Base-by-base conservation (phyloP, 2,113 vertebrate species). In the Colaptes auratus region DNA sequence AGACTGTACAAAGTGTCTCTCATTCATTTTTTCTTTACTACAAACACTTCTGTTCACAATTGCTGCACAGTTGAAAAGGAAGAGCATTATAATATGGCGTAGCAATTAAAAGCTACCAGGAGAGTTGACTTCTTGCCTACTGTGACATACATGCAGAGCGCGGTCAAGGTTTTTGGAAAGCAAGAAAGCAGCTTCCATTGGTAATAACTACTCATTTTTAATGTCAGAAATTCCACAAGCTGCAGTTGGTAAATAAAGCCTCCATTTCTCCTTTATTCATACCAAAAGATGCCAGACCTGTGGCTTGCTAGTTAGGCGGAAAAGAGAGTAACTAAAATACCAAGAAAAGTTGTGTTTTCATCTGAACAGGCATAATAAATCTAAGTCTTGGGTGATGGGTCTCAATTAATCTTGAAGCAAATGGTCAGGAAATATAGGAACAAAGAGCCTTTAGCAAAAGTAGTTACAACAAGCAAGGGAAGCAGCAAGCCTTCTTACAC, bases 61-160 rank as follows among this genome's bases (percentile, higher is more conserved):
- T 75, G 63, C 55, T 82, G n/a, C 44, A 58, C 7, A 79, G 63
- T 7, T 87, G 27, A 76, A 55, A 36, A 77, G 31, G n/a, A 70
- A 42, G 42, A 33, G 5, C 39, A 46, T 44, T 46, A 28, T 8
- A 15, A 8, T 27, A 6, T 63, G 67, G 5, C 0, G 1, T 12
- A 65, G 78, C 63, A 92, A 89, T 85, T 94, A 93, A 92, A 93
- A 90, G 16, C 28, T 74, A 44, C 39, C 58, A 53, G 60, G 15
- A 70, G 44, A 77, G 88, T 0, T 81, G 75, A 64, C 65, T 17
- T 73, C 50, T 90, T 74, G 63, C 56, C 48, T 72, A 7, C 70
- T 12, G 48, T 18, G 61, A 72, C 28, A 46, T 20, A 50, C 25
- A 63, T 55, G 15, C 35, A 89, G 56, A 92, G 71, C 0, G 1